Conservation (phyloP, 2,113 vertebrate genomes). For the Nerophis ophidion region DNA sequence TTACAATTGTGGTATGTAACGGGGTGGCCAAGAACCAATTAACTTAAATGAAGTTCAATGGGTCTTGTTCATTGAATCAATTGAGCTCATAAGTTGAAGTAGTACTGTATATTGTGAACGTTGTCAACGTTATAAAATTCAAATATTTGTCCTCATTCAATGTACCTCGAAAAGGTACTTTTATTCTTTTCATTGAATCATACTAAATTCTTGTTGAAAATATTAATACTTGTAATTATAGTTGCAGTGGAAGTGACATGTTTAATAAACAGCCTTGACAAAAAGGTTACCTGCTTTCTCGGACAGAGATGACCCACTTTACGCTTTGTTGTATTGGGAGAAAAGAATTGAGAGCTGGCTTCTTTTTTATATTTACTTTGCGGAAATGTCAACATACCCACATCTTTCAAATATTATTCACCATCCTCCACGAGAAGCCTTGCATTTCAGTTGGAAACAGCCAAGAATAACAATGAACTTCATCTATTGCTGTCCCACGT, state of each 20-base stretch:
- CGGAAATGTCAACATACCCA: slow-evolving; percentile 24
- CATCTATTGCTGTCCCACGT: slow-evolving; percentile 32
- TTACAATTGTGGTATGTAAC: too few relatives aligned
- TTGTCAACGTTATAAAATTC: background rate
- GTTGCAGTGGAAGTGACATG: background rate
- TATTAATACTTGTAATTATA: too few relatives aligned
- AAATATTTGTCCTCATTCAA: background rate
- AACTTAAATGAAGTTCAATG: too few relatives aligned
- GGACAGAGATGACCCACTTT: slow-evolving; percentile 19
- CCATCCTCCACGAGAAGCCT: slow-evolving; percentile 23
- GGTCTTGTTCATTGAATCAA: too few relatives aligned
- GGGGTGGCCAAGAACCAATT: too few relatives aligned
- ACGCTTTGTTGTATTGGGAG: slow-evolving; percentile 12
- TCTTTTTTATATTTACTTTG: slow-evolving; percentile 8
- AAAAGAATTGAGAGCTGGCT: slow-evolving; percentile 13
- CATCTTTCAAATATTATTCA: slow-evolving; percentile 31
- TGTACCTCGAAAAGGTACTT: background rate
- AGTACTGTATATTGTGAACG: too few relatives aligned
- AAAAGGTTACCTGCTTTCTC: slow-evolving; percentile 32
- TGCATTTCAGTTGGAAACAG: slow-evolving; percentile 38
- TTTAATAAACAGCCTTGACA: slow-evolving; percentile 1
- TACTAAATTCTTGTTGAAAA: background rate
- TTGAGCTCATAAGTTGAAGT: too few relatives aligned
- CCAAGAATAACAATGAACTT: slow-evolving; percentile 37
- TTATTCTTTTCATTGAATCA: background rate